phyloP scores from a whole-genome alignment of 1,140 invertebrate genomes.

The Lepidostoma basale region DNA sequence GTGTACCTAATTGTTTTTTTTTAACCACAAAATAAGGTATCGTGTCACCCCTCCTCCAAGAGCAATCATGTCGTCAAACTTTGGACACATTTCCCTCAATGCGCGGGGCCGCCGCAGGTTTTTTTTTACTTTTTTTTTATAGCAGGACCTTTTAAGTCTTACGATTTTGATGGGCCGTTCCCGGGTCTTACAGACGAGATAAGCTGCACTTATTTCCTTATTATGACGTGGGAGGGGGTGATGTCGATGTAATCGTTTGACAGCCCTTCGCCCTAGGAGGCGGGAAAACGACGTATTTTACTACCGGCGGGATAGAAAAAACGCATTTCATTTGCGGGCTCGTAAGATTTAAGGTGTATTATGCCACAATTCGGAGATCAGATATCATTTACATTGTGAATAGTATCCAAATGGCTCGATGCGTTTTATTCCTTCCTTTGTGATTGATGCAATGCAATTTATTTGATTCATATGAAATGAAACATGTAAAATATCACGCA shows the following conservation, averaged over 20 bases:
- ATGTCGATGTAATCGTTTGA: constrained; percentile 45
- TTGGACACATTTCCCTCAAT: constrained; percentile 21
- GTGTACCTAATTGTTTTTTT: constrained; percentile 17
- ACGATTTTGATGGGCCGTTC: constrained; percentile 47
- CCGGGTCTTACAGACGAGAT: constrained; percentile 44
- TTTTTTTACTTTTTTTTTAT: constrained; percentile 38
- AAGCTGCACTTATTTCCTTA: constrained; percentile 46
- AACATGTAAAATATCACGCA: too few species aligned
- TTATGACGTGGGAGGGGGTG: constrained; percentile 46
- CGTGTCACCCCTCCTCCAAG: not conserved
- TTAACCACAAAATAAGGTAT: not conserved
- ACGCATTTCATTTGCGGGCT: constrained; percentile 14
- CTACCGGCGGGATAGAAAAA: constrained; percentile 27
- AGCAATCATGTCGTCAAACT: constrained; percentile 28
- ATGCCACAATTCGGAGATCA: not conserved
- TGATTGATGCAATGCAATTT: too few species aligned
- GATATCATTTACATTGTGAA: not conserved
- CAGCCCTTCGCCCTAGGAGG: constrained; percentile 26
- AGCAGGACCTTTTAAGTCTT: constrained; percentile 46
- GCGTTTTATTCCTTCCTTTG: too few species aligned
- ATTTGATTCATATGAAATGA: too few species aligned
- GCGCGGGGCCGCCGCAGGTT: not conserved
- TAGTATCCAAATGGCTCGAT: too few species aligned
- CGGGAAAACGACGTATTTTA: constrained; percentile 22
- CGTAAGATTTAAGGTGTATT: constrained; percentile 22